Evolutionary conservation across 2,888 invertebrate genomes (phyloP), one percentile per base, ranked within the genome.

Genomic region (Hesperia comma): DNA sequence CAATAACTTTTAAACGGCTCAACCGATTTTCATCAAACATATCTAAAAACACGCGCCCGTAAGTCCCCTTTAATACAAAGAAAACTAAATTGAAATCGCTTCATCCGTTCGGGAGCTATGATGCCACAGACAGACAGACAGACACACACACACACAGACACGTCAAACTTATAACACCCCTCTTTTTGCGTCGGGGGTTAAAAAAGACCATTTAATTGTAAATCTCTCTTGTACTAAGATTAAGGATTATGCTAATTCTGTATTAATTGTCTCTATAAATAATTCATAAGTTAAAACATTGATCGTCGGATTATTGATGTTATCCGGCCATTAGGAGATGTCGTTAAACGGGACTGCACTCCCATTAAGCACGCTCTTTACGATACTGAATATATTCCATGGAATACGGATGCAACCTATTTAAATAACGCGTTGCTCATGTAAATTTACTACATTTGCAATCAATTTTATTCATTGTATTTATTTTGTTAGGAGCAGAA

Each of bases 261-360:
- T 74, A 74, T 76, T 74, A 72, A 75, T 75, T 75, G 71, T 71
- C 63, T 69, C 57, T 74, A 79, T 86, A 84, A 87, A 87, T 88
- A 84, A 87, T 88, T 87, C 80, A 88, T 87, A 81, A 86, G 83
- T 79, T 80, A 77, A 81, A 78, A 77, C 80, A 80, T 77, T 81
- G 81, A 85, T 84, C 80, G 78, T 75, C 69, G 69, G 84, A 84
- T 87, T 87, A 87, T 85, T 82, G 79, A 80, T 84, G 80, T 82
- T 83, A 83, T 81, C 79, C 82, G 73, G 70, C 82, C 84, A 87
- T 88, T 87, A 86, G 77, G 75, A 71, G 72, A 73, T 76, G 77
- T 80, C 80, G 79, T 83, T 82, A 81, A 75, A 26, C 15, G 49
- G 49, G 17, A 41, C 37, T 41, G 57, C 17, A 57, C 17, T 64